Conservation (phyloP, 1,140 invertebrate genomes). For the Reticulitermes speratus region DNA sequence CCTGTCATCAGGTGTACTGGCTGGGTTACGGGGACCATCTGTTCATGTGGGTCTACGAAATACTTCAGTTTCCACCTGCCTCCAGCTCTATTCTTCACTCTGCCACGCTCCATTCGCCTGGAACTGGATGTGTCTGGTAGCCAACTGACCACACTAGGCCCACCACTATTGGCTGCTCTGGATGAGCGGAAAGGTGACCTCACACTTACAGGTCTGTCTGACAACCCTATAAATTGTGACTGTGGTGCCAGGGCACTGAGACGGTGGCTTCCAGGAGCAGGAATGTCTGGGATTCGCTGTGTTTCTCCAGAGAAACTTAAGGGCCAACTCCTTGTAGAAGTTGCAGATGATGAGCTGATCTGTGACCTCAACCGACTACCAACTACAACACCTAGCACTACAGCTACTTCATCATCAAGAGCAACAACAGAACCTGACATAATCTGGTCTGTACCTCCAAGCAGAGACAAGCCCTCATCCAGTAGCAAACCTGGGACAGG, state of each 20-base stretch:
- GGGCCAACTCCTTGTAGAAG: conserved; percentile 65
- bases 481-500: conserved; percentile 29
- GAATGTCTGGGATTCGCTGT: conserved; percentile 61
- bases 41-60: conserved; percentile 74
- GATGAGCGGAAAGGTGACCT: conserved; percentile 77
- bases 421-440: conserved; percentile 70
- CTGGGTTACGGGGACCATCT: conserved; percentile 69
- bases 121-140: conserved; percentile 75
- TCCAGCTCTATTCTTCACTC: conserved; percentile 77
- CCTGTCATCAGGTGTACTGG: conserved; percentile 79
- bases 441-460: conserved; percentile 79
- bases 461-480: conserved; percentile 37
- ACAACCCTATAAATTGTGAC: conserved; percentile 81
- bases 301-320: conserved; percentile 64
- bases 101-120: conserved; percentile 83
- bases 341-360: conserved; percentile 75
- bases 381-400: conserved; percentile 51
- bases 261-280: conserved; percentile 64
- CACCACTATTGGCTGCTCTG: conserved; percentile 73
- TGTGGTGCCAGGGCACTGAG: conserved; percentile 77
- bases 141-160: conserved; percentile 69
- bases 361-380: conserved; percentile 60
- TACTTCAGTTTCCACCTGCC: conserved; percentile 76
- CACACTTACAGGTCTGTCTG: conserved; percentile 66
- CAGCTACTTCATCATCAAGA: conserved; percentile 46